Conservation (phyloP, 1,140 invertebrate genomes). For the Zaprionus kolodkinae region DNA sequence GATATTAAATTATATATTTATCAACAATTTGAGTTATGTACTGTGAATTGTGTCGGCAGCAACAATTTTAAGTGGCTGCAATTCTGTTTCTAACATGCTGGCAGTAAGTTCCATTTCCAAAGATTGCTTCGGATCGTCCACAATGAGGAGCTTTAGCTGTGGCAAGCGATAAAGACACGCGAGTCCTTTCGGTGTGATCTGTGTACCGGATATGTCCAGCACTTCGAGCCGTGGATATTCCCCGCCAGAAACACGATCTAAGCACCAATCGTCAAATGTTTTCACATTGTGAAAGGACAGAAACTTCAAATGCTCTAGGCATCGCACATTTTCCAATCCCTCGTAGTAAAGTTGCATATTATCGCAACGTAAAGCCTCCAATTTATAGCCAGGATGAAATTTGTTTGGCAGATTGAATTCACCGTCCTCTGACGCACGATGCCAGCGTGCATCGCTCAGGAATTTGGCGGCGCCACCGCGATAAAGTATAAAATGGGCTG, state of each 20-base stretch:
- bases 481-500: constrained; percentile 89
- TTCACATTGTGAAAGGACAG: constrained; percentile 87
- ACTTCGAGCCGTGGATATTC: constrained; percentile 87
- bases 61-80: constrained; percentile 81
- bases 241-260: constrained; percentile 88
- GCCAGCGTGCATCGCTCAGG: constrained; percentile 86
- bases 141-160: constrained; percentile 86
- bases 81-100: constrained; percentile 86
- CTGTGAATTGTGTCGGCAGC: constrained; percentile 59
- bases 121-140: constrained; percentile 85
- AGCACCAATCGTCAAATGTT: constrained; percentile 90
- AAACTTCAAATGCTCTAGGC: constrained; percentile 87
- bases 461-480: constrained; percentile 88
- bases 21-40: constrained; percentile 39
- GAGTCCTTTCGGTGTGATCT: constrained; percentile 88
- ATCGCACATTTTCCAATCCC: constrained; percentile 88
- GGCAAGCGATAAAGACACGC: constrained; percentile 87
- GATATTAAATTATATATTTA: constrained; percentile 2
- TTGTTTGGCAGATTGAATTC: constrained; percentile 86
- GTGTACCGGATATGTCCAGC: constrained; percentile 90
- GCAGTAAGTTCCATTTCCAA: constrained; percentile 86
- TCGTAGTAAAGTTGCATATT: constrained; percentile 88
- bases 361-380: constrained; percentile 89
- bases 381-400: constrained; percentile 85
- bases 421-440: constrained; percentile 84